These are phyloP conservation scores for Luffia ferchaultella DNA, from an alignment of 2,888 invertebrate species.

Conservation along the genomic window DNA sequence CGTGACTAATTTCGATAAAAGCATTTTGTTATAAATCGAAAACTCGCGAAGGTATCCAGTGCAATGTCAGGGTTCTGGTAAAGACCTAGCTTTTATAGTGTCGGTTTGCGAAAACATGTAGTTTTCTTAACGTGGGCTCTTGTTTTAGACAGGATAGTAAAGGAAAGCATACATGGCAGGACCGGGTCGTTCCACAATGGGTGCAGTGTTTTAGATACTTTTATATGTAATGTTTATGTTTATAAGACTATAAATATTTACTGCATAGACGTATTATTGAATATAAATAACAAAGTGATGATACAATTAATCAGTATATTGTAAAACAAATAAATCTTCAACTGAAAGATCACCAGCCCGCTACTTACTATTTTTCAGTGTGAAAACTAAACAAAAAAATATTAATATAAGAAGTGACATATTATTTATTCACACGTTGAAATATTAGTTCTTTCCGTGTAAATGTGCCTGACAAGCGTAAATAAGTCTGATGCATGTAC, in stretches of 20 bases:
- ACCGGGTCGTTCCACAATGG: slow-evolving; percentile 32
- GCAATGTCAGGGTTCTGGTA: slow-evolving; percentile 55
- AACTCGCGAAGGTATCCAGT: neutral
- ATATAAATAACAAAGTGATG: neutral
- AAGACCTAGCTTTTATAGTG: slow-evolving; percentile 54
- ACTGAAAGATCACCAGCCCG: too few relatives aligned
- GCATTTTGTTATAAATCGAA: neutral
- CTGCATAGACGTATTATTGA: neutral
- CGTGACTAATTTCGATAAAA: neutral
- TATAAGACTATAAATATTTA: neutral
- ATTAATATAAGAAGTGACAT: too few relatives aligned
- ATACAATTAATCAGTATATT: too few relatives aligned
- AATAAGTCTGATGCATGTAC: too few relatives aligned
- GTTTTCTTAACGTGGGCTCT: slow-evolving; percentile 47
- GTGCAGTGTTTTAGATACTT: neutral
- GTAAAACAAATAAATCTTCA: too few relatives aligned
- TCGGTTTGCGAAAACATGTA: slow-evolving; percentile 42
- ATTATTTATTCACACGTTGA: too few relatives aligned
- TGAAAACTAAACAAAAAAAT: too few relatives aligned
- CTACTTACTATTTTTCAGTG: too few relatives aligned
- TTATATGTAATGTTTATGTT: slow-evolving; percentile 1
- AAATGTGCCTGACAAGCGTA: too few relatives aligned
- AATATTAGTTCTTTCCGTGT: too few relatives aligned
- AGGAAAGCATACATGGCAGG: slow-evolving; percentile 43
- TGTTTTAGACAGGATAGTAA: slow-evolving; percentile 43